Conservation (phyloP, 2,113 vertebrate species). For the Diglossa brunneiventris region DNA sequence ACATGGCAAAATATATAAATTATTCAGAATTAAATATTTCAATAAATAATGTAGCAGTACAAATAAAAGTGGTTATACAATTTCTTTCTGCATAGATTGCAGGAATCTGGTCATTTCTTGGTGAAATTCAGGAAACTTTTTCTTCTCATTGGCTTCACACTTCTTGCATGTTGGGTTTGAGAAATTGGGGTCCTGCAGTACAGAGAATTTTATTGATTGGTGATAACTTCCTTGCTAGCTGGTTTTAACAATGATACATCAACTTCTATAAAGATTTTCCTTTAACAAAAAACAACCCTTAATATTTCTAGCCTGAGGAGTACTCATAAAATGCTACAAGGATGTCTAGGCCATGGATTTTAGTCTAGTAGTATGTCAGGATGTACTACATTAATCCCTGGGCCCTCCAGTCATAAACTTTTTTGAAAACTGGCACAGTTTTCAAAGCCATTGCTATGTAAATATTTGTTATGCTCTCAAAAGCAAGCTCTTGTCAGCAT, state of each 20-base stretch:
- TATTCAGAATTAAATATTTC: constrained; percentile 72
- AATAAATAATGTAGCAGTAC: constrained; percentile 68
- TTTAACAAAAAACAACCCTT: neutral
- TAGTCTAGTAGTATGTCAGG: neutral
- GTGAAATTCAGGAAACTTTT: neutral
- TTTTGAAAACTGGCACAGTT: neutral
- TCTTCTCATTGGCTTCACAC: neutral
- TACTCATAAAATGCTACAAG: neutral
- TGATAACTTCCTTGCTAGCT: neutral
- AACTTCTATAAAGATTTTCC: neutral
- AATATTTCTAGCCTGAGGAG: neutral
- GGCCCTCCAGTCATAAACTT: neutral
- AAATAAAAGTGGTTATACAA: constrained; percentile 63
- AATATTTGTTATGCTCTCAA: neutral
- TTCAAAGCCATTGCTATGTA: neutral
- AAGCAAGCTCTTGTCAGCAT: neutral
- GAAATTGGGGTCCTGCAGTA: neutral
- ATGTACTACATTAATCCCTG: neutral
- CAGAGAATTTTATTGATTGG: neutral
- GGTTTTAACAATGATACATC: neutral
- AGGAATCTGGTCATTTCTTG: neutral
- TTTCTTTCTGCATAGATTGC: constrained; percentile 16
- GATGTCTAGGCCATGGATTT: neutral
- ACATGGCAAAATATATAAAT: constrained; percentile 66
- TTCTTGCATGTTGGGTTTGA: neutral